Evolutionary conservation across 2,888 invertebrate species (phyloP), one percentile per base, ranked within the genome.

Genomic region (Lasioglossum oenotherae): DNA sequence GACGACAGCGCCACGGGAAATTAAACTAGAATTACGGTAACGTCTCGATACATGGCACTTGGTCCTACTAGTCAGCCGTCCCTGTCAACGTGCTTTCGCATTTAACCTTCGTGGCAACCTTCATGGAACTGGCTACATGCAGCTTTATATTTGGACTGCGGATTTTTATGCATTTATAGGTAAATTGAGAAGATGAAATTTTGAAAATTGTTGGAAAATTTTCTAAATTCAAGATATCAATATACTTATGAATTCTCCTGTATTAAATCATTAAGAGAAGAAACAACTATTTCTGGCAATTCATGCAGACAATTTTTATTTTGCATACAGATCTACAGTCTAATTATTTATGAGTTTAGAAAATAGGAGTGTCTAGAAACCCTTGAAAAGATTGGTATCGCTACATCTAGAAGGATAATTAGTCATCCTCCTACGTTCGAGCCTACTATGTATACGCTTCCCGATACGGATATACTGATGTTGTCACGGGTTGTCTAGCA

Each of bases 401-500:
- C 16, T 60, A 4, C 2, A 27, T 27, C 60, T 53, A 53, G 23
- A 53, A 23, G 53, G 23, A 53, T 60, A 60, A 60, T 60, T 60
- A 60, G 60, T 60, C 60, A 60, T 60, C 60, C 27, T 60, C 60
- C 60, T 14, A 60, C 60, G 60, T 60, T 27, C 27, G 16, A 60
- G 5, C 60, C 60, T 60, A 60, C 31, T 31, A 31, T n/a, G n/a
- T n/a, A n/a, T 31, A 31, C 31, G 31, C 31, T 31, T 31, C 31
- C 31, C 31, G 31, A 31, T 31, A 31, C 31, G 31, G 31, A 31
- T 1, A 5, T 60, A 31, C 27, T 27, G 60, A 60, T 60, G 60
- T 60, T 60, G 60, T 60, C 60, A 60, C 60, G 60, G 27, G 60
- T 60, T 60, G 16, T 60, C 27, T 80, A 78, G 67, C 75, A 69